Base-by-base conservation (phyloP, 2,888 invertebrate species). In the Peribatodes rhomboidaria region DNA sequence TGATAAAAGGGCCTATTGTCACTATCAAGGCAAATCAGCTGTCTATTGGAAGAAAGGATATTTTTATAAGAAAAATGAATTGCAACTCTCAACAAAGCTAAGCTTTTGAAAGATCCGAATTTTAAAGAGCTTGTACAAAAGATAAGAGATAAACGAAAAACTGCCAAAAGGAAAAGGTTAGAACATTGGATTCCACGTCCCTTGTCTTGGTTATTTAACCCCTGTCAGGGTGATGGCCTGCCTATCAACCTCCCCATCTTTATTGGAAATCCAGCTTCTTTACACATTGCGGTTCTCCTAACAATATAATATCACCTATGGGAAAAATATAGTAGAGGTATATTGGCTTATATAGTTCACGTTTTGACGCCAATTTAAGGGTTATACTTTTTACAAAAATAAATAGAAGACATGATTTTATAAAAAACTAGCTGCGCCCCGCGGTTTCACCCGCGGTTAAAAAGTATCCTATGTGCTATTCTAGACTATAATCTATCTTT, bases 151-250 rank as follows among this genome's bases (percentile, higher is more conserved):
- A 63, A 50, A 46, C 27, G 59, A 65, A 67, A 65, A 37, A 61
- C 58, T 60, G 65, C 56, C 58, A 67, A 62, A 71, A 47, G 42
- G 54, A 64, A 55, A 69, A 59, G 69, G 60, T 70, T 65, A 68
- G 70, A 71, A 68, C 61, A 73, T 39, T 74, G 65, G 35, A 47
- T 77, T 69, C 68, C 65, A 63, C 70, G 60, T 73, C 75, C 79
- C 79, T 77, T 72, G 69, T 74, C 76, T 77, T 80, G 74, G 81
- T 83, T 85, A 84, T 84, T 88, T 87, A 84, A 88, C 88, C 88
- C 86, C 85, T 85, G 88, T 86, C 88, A 84, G 83, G 80, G 84
- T 81, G 82, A 87, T 81, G 78, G 80, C 77, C 68, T 77, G 80
- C 78, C 79, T 81, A 87, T 88, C 86, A 84, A 76, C 80, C 77